Conservation (phyloP, 2,797 vertebrate genomes). For the Trematomus bernacchii region DNA sequence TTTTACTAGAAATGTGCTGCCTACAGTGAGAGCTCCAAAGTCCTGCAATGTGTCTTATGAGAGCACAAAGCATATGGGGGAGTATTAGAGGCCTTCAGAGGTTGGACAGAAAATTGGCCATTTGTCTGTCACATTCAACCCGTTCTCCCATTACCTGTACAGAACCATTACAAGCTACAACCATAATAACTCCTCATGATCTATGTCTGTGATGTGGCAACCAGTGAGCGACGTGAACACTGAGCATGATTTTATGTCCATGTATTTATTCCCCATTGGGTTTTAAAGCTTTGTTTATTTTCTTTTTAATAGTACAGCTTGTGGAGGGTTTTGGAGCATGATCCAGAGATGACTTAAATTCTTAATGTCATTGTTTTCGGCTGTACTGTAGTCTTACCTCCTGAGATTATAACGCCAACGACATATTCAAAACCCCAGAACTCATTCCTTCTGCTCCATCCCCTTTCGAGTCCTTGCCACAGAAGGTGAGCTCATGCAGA, state of each 20-base stretch:
- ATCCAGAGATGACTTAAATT: slow-evolving; percentile 63
- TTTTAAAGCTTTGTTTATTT: slow-evolving; percentile 47
- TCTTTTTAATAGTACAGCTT: slow-evolving; percentile 50
- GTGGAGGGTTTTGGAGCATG: slow-evolving; percentile 41
- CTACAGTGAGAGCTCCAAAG: slow-evolving; percentile 43
- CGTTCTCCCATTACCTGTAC: slow-evolving; percentile 67
- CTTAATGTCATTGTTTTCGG: slow-evolving; percentile 62
- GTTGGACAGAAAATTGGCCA: slow-evolving; percentile 69
- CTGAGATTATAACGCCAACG: slow-evolving; percentile 73
- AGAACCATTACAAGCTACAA: slow-evolving; percentile 60
- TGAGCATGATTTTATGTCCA: slow-evolving; percentile 24
- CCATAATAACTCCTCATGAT: slow-evolving; percentile 60
- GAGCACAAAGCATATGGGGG: slow-evolving; percentile 49
- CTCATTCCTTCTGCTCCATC: slow-evolving; percentile 74
- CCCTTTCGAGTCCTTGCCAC: slow-evolving; percentile 75
- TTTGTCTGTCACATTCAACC: slow-evolving; percentile 70
- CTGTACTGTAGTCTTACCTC: slow-evolving; percentile 46
- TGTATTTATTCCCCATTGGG: slow-evolving; percentile 15
- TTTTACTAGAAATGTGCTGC: slow-evolving; percentile 34
- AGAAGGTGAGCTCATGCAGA: slow-evolving; percentile 81
- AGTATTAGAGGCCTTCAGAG: slow-evolving; percentile 48
- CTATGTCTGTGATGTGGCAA: slow-evolving; percentile 52
- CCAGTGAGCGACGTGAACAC: slow-evolving; percentile 17
- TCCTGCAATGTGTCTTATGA: slow-evolving; percentile 57
- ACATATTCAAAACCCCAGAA: slow-evolving; percentile 79